Conservation (phyloP, 2,888 invertebrate species). For the Tridacna crocea region DNA sequence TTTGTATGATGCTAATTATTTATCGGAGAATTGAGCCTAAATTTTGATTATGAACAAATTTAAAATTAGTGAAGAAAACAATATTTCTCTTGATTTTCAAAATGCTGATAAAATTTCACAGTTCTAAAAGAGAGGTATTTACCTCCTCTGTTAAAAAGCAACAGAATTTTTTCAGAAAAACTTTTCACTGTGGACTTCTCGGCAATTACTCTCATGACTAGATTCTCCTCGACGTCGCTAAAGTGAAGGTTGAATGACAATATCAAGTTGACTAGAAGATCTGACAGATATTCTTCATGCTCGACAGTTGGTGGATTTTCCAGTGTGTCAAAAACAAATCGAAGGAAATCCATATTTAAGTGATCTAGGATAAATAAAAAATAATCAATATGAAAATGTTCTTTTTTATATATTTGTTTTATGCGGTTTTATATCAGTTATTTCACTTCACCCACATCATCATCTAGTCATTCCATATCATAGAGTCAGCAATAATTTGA, state of each 20-base stretch:
- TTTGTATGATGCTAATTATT: too few species aligned
- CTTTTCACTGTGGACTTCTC: conserved; percentile 89
- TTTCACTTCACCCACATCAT: too few species aligned
- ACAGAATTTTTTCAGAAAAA: conserved; percentile 94
- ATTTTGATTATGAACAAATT: too few species aligned
- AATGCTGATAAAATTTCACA: too few species aligned
- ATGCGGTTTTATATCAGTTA: too few species aligned
- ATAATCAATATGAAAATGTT: background rate
- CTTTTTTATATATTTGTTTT: too few species aligned
- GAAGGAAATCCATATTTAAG: conserved; percentile 92
- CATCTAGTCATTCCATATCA: too few species aligned
- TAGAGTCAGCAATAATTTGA: too few species aligned
- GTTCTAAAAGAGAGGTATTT: conserved; percentile 28
- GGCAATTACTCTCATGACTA: conserved; percentile 82
- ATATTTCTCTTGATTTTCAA: too few species aligned
- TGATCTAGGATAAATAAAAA: conserved; percentile 87
- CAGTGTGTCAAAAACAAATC: conserved; percentile 92
- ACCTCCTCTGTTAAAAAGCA: conserved; percentile 95
- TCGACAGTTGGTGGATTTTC: conserved; percentile 92
- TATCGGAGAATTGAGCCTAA: too few species aligned
- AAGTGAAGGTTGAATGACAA: conserved; percentile 96
- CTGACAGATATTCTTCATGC: conserved; percentile 93
- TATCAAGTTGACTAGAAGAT: conserved; percentile 92
- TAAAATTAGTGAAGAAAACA: too few species aligned
- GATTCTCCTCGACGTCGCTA: conserved; percentile 79